Conservation (phyloP, 35 echinoderm and acorn worm species). For the Stichopus chloronotus region DNA sequence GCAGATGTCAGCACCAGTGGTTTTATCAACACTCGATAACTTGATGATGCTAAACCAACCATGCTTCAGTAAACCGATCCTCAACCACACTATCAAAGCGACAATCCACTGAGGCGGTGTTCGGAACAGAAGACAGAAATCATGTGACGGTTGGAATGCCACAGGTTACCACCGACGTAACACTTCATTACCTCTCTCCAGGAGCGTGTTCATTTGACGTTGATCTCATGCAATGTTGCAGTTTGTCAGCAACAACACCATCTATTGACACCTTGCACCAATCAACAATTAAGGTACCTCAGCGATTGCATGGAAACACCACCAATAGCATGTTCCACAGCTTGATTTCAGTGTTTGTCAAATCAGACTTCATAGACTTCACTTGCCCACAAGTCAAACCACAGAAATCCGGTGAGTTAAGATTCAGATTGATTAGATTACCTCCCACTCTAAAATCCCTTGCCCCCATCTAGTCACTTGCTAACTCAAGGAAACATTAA, state of each 20-base stretch:
- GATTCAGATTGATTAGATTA: not conserved
- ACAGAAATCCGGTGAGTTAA: not conserved
- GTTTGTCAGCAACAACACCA: not conserved
- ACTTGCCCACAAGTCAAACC: not conserved
- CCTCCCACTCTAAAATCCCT: not conserved
- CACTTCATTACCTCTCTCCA: not conserved
- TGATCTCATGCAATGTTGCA: not conserved
- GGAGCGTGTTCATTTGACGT: not conserved
- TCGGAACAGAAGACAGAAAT: not conserved
- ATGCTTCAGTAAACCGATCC: not conserved
- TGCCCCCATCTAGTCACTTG: not conserved
- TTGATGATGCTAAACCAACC: slow-evolving; percentile 1
- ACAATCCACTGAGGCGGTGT: not conserved
- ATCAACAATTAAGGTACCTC: not conserved
- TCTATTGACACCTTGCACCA: not conserved
- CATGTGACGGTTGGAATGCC: not conserved
- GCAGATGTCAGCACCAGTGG: not conserved
- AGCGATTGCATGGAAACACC: not conserved
- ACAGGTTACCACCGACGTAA: not conserved
- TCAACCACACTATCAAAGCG: not conserved
- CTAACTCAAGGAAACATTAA: no score
- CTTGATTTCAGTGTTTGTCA: not conserved
- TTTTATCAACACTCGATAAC: not conserved
- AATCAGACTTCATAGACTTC: not conserved
- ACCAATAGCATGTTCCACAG: not conserved